A percentile compares a stretch with the other conserved stretches of the same genome.
These are phyloP conservation scores for Drosophila neutralis DNA, from an alignment of 2,888 invertebrate genomes.

Conservation along the genomic window DNA sequence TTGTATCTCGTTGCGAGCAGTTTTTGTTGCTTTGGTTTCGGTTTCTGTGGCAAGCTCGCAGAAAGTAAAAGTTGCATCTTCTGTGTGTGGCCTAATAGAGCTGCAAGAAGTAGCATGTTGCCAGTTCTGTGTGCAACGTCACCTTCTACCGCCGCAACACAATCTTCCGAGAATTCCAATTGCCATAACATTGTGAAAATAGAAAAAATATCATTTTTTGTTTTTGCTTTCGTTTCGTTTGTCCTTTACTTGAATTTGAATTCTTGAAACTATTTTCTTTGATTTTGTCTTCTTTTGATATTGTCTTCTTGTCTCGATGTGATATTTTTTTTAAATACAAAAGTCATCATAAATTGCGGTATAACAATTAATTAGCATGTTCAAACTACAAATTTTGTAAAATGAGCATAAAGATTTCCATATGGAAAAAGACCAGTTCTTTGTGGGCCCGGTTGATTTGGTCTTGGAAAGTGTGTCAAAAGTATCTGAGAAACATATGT, in stretches of 20 bases:
- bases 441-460: slow-evolving; percentile 6
- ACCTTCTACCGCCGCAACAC: slow-evolving; percentile 5
- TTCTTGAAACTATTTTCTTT: neutral
- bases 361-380: slow-evolving; percentile 22
- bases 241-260: neutral
- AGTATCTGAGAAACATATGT: slow-evolving; percentile 29
- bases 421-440: slow-evolving; percentile 51
- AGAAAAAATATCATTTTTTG: neutral
- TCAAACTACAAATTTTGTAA: slow-evolving; percentile 7
- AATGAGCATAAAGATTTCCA: slow-evolving; percentile 32
- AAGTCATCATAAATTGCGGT: slow-evolving; percentile 8
- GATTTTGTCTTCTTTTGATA: neutral
- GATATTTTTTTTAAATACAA: neutral
- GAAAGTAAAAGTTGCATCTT: slow-evolving; percentile 71
- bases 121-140: slow-evolving; percentile 17
- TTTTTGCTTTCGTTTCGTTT: neutral
- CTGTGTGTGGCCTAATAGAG: slow-evolving; percentile 52
- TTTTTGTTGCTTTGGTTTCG: slow-evolving; percentile 22
- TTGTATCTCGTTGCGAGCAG: slow-evolving; percentile 48
- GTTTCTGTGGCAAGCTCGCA: slow-evolving; percentile 25
- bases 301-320: neutral
- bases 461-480: slow-evolving; percentile 48
- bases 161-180: slow-evolving; percentile 5
- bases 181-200: slow-evolving; percentile 6
- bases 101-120: slow-evolving; percentile 26